Evolutionary conservation across 2,888 invertebrate species (phyloP), one percentile per base, ranked within the genome.

Genomic region (Philhelius pedissequus): DNA sequence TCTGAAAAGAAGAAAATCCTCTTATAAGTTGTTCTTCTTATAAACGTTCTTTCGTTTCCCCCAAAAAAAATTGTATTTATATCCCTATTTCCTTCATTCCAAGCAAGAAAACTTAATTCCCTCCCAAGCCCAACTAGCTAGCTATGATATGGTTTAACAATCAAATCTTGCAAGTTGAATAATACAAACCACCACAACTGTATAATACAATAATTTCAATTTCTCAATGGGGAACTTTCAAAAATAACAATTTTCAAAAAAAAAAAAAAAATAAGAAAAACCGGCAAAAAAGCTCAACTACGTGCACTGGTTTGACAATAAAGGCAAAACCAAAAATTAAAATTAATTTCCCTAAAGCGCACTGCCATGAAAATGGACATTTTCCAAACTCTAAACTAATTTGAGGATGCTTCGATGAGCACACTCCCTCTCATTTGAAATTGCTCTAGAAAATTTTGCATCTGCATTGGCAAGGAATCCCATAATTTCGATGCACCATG

Each of bases 391-490:
- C 70, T 60, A 80, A 84, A 84, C 80, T 76, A 80, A 79, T 84
- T 84, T 84, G 45, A 68, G 45, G 54, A 84, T 76, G 80, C 84
- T 84, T 80, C 84, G 80, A 84, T 84, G 80, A 58, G 84, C 80
- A 80, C 64, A 73, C 40, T 66, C 70, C 73, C 52, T 54, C 75
- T 66, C 74, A n/a, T 69, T 43, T 52, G n/a, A n/a, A 75, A 80
- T 76, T n/a, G 64, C 45, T 48, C 18, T 8, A 48, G 13, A 48
- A 64, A 32, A 64, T 48, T 62, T 71, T 84, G 84, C 84, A 80
- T 84, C 71, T 66, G 84, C 80, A 80, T 75, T 76, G 80, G 60
- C 68, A 71, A 54, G 38, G 60, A 38, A 54, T 54, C 64, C 68
- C 68, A 84, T 79, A 84, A 84, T 83, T 80, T 71, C 62, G 48